Percentiles rank a stretch among this genome's conserved stretches.
These are phyloP conservation scores for Acipenser ruthenus DNA, from an alignment of 2,797 vertebrate genomes.

Conservation along the genomic window DNA sequence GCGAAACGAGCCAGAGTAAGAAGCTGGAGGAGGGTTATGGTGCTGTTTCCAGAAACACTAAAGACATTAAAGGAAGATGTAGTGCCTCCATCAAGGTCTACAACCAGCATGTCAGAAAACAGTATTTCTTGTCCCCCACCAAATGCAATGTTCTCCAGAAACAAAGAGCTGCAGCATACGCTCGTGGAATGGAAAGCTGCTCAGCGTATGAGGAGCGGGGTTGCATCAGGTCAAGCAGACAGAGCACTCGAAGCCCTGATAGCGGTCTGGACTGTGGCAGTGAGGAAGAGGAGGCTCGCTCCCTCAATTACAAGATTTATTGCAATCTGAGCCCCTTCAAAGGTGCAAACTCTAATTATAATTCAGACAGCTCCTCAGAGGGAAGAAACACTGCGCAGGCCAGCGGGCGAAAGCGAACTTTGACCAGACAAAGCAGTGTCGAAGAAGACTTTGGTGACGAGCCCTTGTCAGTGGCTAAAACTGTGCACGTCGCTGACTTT, in stretches of 20 bases:
- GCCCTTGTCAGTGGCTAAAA: constrained; percentile 36
- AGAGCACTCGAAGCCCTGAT: constrained; percentile 81
- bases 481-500: constrained; percentile 50
- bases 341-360: constrained; percentile 35
- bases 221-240: constrained; percentile 48
- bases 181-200: constrained; percentile 56
- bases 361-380: constrained; percentile 64
- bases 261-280: constrained; percentile 92
- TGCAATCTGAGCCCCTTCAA: constrained; percentile 49
- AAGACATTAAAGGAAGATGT: constrained; percentile 18
- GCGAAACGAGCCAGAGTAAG: constrained; percentile 53
- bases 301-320: constrained; percentile 49
- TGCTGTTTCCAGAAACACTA: neutral
- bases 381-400: constrained; percentile 53
- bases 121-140: constrained; percentile 40
- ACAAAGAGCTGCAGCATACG: constrained; percentile 52
- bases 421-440: constrained; percentile 82
- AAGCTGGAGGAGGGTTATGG: constrained; percentile 44
- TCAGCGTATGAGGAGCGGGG: constrained; percentile 52
- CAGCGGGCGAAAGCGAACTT: constrained; percentile 74
- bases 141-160: constrained; percentile 48
- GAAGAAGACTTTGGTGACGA: constrained; percentile 78
- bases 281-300: constrained; percentile 74
- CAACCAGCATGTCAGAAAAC: constrained; percentile 45
- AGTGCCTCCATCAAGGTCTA: constrained; percentile 38